Percentiles rank a stretch among this genome's conserved stretches.
Evolutionary conservation across 2,888 invertebrate genomes (phyloP).

Genomic region (Tetragonisca angustula): DNA sequence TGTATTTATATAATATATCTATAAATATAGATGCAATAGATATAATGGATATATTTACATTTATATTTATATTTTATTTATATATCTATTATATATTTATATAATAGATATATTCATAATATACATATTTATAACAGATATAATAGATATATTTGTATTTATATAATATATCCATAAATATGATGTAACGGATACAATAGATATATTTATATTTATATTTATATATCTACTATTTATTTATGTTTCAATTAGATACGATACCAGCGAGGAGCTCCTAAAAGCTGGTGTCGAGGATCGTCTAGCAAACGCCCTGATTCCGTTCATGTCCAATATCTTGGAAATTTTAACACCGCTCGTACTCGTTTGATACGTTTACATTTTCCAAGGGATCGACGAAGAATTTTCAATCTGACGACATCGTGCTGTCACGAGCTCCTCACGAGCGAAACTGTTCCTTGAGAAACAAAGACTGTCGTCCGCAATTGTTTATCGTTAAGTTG

Average conservation of each 20-base stretch:
- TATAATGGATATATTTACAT: too few species aligned
- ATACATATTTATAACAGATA: too few species aligned
- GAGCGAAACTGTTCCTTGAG: neutral
- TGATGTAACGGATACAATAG: too few species aligned
- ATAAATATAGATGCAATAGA: too few species aligned
- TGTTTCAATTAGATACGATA: constrained; percentile 4
- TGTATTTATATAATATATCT: too few species aligned
- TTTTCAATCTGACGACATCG: neutral
- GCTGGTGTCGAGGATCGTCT: constrained; percentile 19
- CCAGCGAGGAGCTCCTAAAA: constrained; percentile 23
- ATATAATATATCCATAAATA: too few species aligned
- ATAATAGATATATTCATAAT: too few species aligned
- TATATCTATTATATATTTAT: too few species aligned
- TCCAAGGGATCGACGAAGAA: neutral
- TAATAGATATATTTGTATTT: too few species aligned
- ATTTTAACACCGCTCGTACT: neutral
- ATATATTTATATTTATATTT: too few species aligned
- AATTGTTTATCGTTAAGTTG: neutral
- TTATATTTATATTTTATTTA: too few species aligned
- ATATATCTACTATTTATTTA: too few species aligned
- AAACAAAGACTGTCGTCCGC: constrained; percentile 8
- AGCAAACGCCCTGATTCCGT: constrained; percentile 37
- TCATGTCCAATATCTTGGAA: constrained; percentile 49
- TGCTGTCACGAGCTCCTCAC: neutral
- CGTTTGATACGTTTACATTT: neutral